phyloP scores from a whole-genome alignment of 2,113 vertebrate species.

The rat (Rattus norvegicus) region DNA sequence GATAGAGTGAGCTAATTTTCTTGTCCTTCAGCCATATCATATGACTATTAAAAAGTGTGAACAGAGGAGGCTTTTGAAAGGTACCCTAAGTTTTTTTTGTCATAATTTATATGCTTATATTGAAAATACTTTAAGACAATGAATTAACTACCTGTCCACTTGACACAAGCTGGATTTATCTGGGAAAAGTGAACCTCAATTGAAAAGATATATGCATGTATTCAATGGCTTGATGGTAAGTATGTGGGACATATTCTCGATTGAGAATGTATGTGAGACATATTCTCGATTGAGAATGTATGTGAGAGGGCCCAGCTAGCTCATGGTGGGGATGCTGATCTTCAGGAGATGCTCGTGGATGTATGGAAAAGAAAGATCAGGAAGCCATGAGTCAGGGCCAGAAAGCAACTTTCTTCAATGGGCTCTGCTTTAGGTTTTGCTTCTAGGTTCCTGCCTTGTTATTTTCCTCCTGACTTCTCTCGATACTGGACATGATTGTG shows the following conservation, averaged over 20 bases:
- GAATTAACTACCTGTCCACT: neutral
- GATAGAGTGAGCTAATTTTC: neutral
- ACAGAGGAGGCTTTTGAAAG: neutral
- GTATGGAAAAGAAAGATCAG: neutral
- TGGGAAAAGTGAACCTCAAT: neutral
- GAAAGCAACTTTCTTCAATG: neutral
- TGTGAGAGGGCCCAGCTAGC: neutral
- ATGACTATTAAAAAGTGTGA: neutral
- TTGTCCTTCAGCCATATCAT: neutral
- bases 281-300: neutral
- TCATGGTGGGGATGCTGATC: neutral
- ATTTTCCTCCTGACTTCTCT: neutral
- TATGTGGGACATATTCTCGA: neutral
- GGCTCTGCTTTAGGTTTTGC: neutral
- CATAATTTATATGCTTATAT: neutral
- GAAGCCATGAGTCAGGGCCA: neutral
- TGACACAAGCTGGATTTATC: neutral
- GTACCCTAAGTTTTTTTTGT: conserved; percentile 22
- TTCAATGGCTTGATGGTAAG: neutral
- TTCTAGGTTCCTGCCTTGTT: neutral
- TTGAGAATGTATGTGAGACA: neutral
- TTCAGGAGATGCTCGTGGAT: neutral
- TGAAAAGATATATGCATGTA: neutral
- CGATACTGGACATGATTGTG: no score
- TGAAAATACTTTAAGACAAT: neutral